A percentile compares a stretch with the other conserved stretches of the same genome.
Conservation (phyloP, 2,888 invertebrate species). For the Cantharis nigra region DNA sequence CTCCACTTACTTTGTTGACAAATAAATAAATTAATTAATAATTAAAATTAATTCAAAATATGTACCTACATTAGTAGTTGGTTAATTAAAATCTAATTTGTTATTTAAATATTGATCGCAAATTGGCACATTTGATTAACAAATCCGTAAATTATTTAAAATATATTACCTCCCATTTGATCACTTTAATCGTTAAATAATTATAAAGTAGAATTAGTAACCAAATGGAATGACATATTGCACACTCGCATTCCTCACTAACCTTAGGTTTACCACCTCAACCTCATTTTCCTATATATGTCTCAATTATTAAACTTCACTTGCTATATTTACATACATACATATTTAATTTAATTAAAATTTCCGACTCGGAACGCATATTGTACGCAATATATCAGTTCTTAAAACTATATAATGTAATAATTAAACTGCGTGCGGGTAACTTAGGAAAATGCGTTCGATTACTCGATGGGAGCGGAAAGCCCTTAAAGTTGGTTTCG, state of each 20-base stretch:
- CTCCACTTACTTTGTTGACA: too few species aligned
- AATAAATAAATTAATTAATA: not conserved
- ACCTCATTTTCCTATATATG: constrained; percentile 18
- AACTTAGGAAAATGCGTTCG: not conserved
- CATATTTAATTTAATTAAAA: constrained; percentile 1
- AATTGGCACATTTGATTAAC: not conserved
- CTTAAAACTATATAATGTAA: not conserved
- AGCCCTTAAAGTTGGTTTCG: not conserved
- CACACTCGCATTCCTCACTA: constrained; percentile 12
- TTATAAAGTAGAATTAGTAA: not conserved
- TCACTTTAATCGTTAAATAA: not conserved
- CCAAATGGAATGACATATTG: constrained; percentile 20
- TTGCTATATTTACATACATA: constrained; percentile 2
- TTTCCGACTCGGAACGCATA: not conserved
- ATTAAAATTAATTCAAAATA: not conserved
- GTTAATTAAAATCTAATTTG: not conserved
- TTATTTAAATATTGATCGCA: not conserved
- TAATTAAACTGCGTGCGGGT: not conserved
- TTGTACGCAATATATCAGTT: not conserved
- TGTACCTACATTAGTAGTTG: not conserved
- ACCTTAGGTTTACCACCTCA: constrained; percentile 15
- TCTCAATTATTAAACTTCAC: constrained; percentile 19
- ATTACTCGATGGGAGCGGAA: not conserved
- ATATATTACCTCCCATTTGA: not conserved
- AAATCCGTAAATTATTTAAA: not conserved